These are phyloP conservation scores for Oxyruncus cristatus DNA, from an alignment of 2,113 vertebrate genomes.

Conservation along the genomic window DNA sequence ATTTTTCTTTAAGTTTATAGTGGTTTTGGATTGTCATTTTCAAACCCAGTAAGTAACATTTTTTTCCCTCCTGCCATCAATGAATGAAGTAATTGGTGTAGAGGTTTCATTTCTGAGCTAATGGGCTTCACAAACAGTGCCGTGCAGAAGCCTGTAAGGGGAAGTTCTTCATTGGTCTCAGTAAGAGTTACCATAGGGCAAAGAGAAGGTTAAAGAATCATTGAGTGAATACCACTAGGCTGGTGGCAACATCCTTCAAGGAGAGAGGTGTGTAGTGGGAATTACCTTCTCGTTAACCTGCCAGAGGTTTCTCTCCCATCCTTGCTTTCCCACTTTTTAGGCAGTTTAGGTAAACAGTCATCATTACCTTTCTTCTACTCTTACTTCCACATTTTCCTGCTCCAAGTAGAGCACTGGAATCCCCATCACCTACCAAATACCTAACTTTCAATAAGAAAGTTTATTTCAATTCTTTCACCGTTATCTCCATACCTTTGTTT, in stretches of 20 bases:
- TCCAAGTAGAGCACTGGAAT: background rate
- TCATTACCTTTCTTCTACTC: background rate
- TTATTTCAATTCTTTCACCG: background rate
- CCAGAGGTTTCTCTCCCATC: background rate
- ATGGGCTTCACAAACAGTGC: background rate
- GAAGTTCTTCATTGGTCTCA: background rate
- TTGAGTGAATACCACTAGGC: accelerated
- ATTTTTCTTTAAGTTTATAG: background rate
- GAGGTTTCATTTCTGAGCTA: background rate
- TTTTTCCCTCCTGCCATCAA: background rate
- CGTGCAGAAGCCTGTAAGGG: accelerated
- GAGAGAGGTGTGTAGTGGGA: background rate
- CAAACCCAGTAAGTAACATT: background rate
- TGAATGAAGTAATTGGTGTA: background rate
- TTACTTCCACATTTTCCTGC: background rate
- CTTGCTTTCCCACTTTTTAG: background rate
- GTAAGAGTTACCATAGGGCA: background rate
- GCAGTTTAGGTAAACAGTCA: background rate
- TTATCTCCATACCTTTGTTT: background rate
- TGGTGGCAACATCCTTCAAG: background rate
- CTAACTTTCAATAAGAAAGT: background rate
- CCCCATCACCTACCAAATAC: background rate
- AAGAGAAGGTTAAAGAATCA: background rate
- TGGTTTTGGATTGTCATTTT: background rate
- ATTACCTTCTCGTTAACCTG: background rate